phyloP scores from a whole-genome alignment of 2,797 vertebrate genomes.

The Pipistrellus kuhlii region DNA sequence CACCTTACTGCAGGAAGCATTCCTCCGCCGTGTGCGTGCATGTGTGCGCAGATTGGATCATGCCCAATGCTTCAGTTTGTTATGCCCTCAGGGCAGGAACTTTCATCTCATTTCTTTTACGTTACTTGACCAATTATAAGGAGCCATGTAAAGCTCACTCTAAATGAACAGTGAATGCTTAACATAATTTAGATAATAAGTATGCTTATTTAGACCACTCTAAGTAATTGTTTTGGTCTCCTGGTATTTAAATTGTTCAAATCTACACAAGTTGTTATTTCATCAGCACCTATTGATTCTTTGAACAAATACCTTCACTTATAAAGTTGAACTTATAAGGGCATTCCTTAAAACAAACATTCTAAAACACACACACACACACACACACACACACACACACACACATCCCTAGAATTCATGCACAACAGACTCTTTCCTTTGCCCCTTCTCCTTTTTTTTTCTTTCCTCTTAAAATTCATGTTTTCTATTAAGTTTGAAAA shows the following conservation, averaged over 20 bases:
- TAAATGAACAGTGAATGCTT: constrained; percentile 48
- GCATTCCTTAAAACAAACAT: constrained; percentile 44
- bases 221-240: constrained; percentile 40
- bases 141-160: background rate
- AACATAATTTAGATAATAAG: constrained; percentile 56
- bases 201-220: constrained; percentile 39
- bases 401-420: constrained; percentile 13
- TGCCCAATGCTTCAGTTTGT: background rate
- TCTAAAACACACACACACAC: background rate
- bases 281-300: constrained; percentile 15
- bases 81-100: constrained; percentile 14
- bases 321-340: constrained; percentile 33
- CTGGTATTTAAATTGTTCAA: constrained; percentile 56
- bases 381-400: background rate
- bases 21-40: background rate
- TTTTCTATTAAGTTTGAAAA: constrained; percentile 55
- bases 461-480: constrained; percentile 1
- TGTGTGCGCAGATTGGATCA: background rate
- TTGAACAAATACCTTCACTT: constrained; percentile 26
- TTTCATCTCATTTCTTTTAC: constrained; percentile 54
- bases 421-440: background rate
- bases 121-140: background rate
- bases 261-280: constrained; percentile 41
- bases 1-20: background rate
- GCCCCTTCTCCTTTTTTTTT: background rate